These are phyloP conservation scores for Tubiluchus corallicola DNA, from an alignment of 2,888 invertebrate species.

Conservation along the genomic window DNA sequence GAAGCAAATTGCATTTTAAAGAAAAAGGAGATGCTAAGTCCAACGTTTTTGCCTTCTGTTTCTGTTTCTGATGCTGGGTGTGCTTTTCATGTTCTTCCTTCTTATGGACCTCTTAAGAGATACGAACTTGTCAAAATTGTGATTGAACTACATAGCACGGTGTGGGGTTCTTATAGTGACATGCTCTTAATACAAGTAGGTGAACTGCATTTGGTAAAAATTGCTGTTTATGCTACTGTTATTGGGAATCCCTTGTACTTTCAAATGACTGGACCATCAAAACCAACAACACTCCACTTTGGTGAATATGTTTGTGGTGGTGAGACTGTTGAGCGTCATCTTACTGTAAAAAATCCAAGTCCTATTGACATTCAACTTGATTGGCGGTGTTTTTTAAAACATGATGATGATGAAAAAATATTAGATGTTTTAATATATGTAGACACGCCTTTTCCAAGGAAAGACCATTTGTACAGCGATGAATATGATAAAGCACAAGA, in stretches of 20 bases:
- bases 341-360: neutral
- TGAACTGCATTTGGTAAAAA: neutral
- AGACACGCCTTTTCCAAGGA: neutral
- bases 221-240: neutral
- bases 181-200: neutral
- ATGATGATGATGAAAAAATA: neutral
- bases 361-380: slow-evolving; percentile 1
- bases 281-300: neutral
- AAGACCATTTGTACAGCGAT: neutral
- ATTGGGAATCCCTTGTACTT: neutral
- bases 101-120: neutral
- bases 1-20: too few species aligned
- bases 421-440: neutral
- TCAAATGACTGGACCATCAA: neutral
- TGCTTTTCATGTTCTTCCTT: neutral
- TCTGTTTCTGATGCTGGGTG: neutral
- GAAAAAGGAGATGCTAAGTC: too few species aligned
- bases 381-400: neutral
- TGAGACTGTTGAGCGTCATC: neutral
- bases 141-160: neutral
- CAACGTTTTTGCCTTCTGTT: too few species aligned
- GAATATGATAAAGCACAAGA: neutral
- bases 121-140: neutral
- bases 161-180: neutral
- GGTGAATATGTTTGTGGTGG: neutral